Conservation (phyloP, 1,140 invertebrate genomes). For the Dysdera silvatica region DNA sequence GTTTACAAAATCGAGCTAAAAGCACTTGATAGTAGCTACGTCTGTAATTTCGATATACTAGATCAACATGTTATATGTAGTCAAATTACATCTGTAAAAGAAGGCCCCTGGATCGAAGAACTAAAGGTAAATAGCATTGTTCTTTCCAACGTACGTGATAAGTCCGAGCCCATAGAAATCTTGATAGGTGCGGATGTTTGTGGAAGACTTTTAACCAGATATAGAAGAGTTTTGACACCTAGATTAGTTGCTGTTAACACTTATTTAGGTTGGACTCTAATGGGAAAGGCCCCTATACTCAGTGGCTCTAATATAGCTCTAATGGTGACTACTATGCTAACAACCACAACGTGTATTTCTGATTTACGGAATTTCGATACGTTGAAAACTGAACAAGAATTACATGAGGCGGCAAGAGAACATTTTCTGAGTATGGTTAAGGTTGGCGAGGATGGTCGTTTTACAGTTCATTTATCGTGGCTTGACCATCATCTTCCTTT, state of each 20-base stretch:
- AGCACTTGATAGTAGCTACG: too few relatives aligned
- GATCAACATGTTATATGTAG: too few relatives aligned
- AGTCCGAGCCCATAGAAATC: slow-evolving; percentile 3
- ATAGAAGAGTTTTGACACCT: not conserved
- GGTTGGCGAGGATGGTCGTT: slow-evolving; percentile 34
- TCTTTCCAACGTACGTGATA: too few relatives aligned
- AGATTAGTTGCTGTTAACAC: slow-evolving; percentile 1
- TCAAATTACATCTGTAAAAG: too few relatives aligned
- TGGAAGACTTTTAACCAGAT: not conserved
- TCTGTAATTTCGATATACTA: too few relatives aligned
- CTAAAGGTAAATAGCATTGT: too few relatives aligned
- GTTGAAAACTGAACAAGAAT: slow-evolving; percentile 33
- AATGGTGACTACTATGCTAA: slow-evolving; percentile 31
- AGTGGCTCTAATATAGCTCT: too few relatives aligned
- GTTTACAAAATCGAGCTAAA: too few relatives aligned
- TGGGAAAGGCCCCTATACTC: not conserved
- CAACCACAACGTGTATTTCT: slow-evolving; percentile 22
- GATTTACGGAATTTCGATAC: slow-evolving; percentile 43
- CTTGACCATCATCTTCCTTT: slow-evolving; percentile 33
- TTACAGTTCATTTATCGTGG: slow-evolving; percentile 38
- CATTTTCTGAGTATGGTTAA: slow-evolving; percentile 37
- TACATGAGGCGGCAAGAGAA: slow-evolving; percentile 29
- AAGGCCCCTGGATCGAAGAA: too few relatives aligned
- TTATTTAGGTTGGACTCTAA: slow-evolving; percentile 9
- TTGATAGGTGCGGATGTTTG: not conserved